These are phyloP conservation scores for Rhinopomastus cyanomelas DNA, from an alignment of 2,113 vertebrate species.

Conservation along the genomic window DNA sequence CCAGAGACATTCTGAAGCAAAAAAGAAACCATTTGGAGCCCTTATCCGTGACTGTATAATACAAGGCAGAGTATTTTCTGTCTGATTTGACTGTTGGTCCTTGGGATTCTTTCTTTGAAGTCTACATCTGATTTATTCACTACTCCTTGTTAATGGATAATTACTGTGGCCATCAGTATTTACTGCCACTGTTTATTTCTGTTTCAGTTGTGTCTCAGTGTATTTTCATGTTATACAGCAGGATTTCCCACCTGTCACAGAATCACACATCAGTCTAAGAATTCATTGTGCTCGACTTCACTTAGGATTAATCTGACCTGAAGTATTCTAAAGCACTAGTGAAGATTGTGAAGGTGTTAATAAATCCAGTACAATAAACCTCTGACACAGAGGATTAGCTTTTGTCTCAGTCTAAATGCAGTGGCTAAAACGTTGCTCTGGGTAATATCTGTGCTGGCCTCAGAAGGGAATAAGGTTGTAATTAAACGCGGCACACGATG, in stretches of 20 bases:
- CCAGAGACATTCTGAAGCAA: neutral
- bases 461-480: neutral
- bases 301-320: neutral
- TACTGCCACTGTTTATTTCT: neutral
- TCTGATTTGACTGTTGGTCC: neutral
- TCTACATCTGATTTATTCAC: neutral
- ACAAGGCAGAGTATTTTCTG: neutral
- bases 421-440: neutral
- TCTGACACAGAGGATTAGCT: neutral
- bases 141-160: neutral
- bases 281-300: neutral
- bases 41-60: neutral
- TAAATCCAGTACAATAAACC: neutral
- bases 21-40: neutral
- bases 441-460: neutral
- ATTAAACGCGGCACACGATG: neutral
- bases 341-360: neutral
- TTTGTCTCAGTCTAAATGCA: neutral
- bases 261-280: neutral
- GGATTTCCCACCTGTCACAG: neutral
- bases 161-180: neutral
- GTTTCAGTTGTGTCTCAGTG: neutral
- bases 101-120: neutral
- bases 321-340: neutral
- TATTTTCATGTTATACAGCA: neutral